phyloP scores from a whole-genome alignment of 2,888 invertebrate genomes.

The Eueremaeus valkanovi region DNA sequence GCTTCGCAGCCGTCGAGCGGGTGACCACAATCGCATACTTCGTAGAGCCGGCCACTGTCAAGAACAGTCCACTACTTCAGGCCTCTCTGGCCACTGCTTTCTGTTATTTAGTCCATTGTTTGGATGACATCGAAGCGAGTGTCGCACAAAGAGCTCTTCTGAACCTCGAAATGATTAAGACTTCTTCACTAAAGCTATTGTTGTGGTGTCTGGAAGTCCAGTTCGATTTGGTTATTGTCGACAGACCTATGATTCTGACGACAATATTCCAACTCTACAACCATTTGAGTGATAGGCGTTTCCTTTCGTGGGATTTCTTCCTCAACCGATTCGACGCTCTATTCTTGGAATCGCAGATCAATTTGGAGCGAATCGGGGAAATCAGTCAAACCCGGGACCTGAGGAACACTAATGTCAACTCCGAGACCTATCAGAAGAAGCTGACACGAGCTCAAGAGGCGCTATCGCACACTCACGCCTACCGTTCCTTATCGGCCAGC shows the following conservation, averaged over 20 bases:
- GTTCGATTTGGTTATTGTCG: constrained; percentile 94
- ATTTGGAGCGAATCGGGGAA: constrained; percentile 68
- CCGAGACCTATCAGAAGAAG: constrained; percentile 78
- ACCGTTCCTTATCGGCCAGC: constrained; percentile 64
- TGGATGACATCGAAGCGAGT: constrained; percentile 91
- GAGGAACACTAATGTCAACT: constrained; percentile 78
- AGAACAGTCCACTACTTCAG: constrained; percentile 71
- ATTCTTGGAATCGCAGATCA: constrained; percentile 82
- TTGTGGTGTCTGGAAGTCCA: constrained; percentile 93
- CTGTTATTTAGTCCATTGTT: constrained; percentile 89
- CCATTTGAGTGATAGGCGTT: constrained; percentile 79
- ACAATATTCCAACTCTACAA: constrained; percentile 91
- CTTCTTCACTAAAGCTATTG: constrained; percentile 60
- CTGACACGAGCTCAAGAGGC: constrained; percentile 84
- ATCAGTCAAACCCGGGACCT: constrained; percentile 78
- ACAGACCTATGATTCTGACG: constrained; percentile 92
- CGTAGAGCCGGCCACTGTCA: constrained; percentile 82
- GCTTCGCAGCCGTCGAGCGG: constrained; percentile 92
- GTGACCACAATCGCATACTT: constrained; percentile 88
- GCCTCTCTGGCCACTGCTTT: constrained; percentile 93
- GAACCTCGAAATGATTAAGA: constrained; percentile 85
- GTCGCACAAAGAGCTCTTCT: constrained; percentile 90
- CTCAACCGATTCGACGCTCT: constrained; percentile 91
- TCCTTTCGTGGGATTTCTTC: constrained; percentile 96
- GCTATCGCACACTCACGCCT: constrained; percentile 63